Base-by-base conservation (phyloP, 1,140 invertebrate species). In the Ooceraea biroi region DNA sequence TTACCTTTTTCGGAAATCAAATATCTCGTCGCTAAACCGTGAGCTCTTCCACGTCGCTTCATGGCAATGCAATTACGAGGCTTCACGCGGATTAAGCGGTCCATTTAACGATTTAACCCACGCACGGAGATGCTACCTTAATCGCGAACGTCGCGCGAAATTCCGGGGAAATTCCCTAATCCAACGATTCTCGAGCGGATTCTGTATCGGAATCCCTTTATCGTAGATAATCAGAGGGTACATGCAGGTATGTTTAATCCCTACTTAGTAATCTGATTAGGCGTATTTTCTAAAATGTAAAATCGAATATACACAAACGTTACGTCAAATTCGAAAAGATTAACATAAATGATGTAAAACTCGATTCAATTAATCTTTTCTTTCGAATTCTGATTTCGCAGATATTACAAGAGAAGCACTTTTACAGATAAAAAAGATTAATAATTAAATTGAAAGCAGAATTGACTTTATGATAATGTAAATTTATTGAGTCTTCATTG, bases 41-140 rank as follows among this genome's bases (percentile, higher is more conserved):
- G 58, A 65, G 41, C 41, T 65, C 8, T 19, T 22, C n/a, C 30
- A 11, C 27, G 22, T 48, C n/a, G 22, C 69, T 85, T 65, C 14
- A 66, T 36, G 27, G 46, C 44, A 69, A 82, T 44, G 84, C 58
- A 82, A 86, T 83, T 58, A 80, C 19, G 52, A 27, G 22, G 46
- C 30, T 78, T 61, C 61, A 41, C 17, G 36, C 60, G 41, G 46
- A 82, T 73, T 82, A 86, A 86, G 66, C 48, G 84, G 19, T 46
- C 22, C 55, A 44, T 57, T 86, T 80, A 73, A 82, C 61, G 68
- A 85, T 85, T 82, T 55, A 85, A 82, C 60, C 66, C 27, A 46
- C 17, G 19, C 85, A 52, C 30, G 61, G 61, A 69, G 55, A 74
- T 86, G 25, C 30, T 36, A 17, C 55, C 58, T 85, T 73, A 74